Conservation (phyloP, 2,797 vertebrate species). For the Tarsius wallacei region DNA sequence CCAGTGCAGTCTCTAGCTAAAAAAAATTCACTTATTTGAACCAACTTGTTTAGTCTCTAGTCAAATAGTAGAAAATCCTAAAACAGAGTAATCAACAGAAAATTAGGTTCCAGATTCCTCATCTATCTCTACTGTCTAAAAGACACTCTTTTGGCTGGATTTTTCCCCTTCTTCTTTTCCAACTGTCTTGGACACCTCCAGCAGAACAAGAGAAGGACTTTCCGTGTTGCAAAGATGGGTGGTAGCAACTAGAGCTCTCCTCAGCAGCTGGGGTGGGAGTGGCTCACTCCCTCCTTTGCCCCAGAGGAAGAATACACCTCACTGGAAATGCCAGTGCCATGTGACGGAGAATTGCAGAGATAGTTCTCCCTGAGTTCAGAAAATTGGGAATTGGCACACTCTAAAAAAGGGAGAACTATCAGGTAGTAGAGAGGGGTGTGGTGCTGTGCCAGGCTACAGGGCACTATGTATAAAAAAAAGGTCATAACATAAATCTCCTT, state of each 20-base stretch:
- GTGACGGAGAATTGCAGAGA: too few relatives aligned
- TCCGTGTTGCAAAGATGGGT: background rate
- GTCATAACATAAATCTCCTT: background rate
- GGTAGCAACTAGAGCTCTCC: background rate
- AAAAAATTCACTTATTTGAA: background rate
- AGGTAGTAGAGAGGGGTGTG: background rate
- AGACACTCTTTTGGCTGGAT: too few relatives aligned
- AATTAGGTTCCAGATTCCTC: background rate
- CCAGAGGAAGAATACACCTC: too few relatives aligned
- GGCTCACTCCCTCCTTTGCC: background rate
- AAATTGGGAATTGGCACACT: background rate
- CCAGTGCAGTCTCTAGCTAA: background rate
- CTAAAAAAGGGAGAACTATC: background rate
- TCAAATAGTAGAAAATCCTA: background rate
- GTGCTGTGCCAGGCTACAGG: background rate
- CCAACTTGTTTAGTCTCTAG: background rate
- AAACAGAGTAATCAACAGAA: background rate
- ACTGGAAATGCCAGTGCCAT: too few relatives aligned
- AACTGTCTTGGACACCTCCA: background rate
- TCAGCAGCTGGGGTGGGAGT: background rate
- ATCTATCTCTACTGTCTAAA: background rate
- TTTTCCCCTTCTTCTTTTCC: too few relatives aligned
- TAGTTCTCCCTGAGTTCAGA: background rate
- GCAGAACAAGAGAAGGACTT: too few relatives aligned
- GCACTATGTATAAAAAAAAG: background rate